These are phyloP conservation scores for Propithecus deckenii DNA, from an alignment of 2,797 vertebrate species.

Conservation along the genomic window DNA sequence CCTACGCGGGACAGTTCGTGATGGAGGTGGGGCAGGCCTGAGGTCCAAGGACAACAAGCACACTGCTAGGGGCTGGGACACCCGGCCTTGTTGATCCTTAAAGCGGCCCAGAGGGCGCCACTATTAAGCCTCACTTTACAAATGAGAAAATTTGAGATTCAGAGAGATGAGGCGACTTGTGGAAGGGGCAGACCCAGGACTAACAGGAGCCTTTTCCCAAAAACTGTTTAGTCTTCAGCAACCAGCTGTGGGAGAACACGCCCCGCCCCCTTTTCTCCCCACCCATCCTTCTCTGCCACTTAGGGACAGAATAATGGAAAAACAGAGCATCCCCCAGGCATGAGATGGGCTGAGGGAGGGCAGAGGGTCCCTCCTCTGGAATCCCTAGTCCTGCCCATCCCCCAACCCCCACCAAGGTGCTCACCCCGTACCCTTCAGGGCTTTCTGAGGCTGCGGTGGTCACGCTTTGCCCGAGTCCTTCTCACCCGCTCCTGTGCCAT, in stretches of 20 bases:
- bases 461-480: constrained; percentile 85
- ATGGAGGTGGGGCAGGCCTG: constrained; percentile 86
- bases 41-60: not conserved
- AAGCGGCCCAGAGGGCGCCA: not conserved
- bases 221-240: not conserved
- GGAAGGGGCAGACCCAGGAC: not conserved
- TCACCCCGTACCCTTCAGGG: constrained; percentile 74
- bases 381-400: not conserved
- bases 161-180: not conserved
- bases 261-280: not conserved
- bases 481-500: constrained; percentile 88
- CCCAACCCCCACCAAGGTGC: not conserved
- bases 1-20: constrained; percentile 89
- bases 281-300: not conserved
- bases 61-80: not conserved
- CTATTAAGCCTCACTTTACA: not conserved
- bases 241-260: too few relatives aligned
- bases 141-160: not conserved
- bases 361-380: not conserved
- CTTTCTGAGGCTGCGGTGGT: constrained; percentile 87
- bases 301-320: not conserved
- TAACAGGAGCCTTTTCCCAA: not conserved
- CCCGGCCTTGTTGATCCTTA: not conserved
- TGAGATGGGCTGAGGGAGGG: not conserved
- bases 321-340: not conserved